Evolutionary conservation across 2,797 vertebrate species (phyloP), one percentile per base, ranked within the genome.

Genomic region (Melanotaenia maccullochi): DNA sequence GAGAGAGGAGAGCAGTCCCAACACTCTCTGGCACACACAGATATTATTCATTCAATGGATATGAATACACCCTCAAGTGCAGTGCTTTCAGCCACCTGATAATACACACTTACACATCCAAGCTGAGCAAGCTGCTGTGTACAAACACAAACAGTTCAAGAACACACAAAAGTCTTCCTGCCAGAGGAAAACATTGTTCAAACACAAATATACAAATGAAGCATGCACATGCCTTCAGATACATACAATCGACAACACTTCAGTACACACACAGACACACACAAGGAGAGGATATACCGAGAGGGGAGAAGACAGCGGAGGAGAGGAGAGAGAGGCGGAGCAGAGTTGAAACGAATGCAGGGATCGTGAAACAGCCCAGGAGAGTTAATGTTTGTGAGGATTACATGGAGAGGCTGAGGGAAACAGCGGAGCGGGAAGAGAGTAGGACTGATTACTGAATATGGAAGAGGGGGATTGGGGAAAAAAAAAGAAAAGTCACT

Each of bases 41-140:
- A 90, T 92, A 90, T 82, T 78, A 89, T 90, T 91, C 84, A 88
- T 52, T 59, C 80, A 68, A 68, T 82, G 75, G 68, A 80, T 73
- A 78, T 76, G 68, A 89, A 86, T 84, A 80, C 79, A 78, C 59
- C 73, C 83, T 82, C 73, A 81, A 85, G 82, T 81, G 76, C 72
- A 66, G 64, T 52, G 68, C 80, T 82, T 76, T 79, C 65, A 90
- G 81, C 71, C 87, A 85, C 83, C 84, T 82, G 84, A 89, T 87
- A 87, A 56, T 70, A 75, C 62, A 82, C 76, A 80, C 59, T 47
- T 47, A 83, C 25, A 18, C 62, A 67, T 13, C 49, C 20, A 76
- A 36, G 66, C 65, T 67, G 36, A 38, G 36, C 36, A 38, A 42
- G 22, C 36, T 32, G 32, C 30, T 25, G 22, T 25, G 47, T 67